Evolutionary conservation across 2,797 vertebrate species (phyloP).

Genomic region (Sarcophilus harrisii): DNA sequence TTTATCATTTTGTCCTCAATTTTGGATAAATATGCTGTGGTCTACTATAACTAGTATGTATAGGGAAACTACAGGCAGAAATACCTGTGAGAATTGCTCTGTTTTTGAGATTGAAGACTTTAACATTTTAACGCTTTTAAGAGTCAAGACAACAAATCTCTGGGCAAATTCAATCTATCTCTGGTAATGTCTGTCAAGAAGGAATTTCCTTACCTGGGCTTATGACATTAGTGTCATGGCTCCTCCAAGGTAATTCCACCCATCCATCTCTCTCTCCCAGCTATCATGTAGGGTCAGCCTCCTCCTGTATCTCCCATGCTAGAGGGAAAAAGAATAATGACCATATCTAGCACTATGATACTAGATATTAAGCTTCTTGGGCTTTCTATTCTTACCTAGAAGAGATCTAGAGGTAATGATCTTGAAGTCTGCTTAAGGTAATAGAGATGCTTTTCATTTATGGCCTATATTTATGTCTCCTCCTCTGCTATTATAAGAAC

Average conservation of each 20-base stretch:
- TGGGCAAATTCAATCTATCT: not conserved
- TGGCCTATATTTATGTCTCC: not conserved
- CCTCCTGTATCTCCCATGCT: not conserved
- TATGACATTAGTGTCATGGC: not conserved
- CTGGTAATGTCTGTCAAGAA: not conserved
- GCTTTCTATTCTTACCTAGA: not conserved
- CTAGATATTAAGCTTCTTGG: not conserved
- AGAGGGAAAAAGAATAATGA: not conserved
- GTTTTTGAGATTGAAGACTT: not conserved
- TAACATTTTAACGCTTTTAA: not conserved
- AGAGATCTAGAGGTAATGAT: not conserved
- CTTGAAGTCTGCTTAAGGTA: not conserved
- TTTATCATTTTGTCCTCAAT: not conserved
- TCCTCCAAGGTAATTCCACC: not conserved
- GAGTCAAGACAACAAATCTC: not conserved
- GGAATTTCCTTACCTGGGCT: not conserved
- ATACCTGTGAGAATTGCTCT: not conserved
- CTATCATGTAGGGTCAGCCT: not conserved
- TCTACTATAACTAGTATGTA: not conserved
- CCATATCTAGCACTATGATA: not conserved
- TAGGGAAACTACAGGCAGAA: not conserved
- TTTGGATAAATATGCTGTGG: not conserved
- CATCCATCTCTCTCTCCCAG: not conserved
- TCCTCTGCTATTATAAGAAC: not conserved
- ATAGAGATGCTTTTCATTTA: not conserved